A percentile compares a stretch with the other conserved stretches of the same genome.
These are phyloP conservation scores for Perizoma flavofasciatum DNA, from an alignment of 2,888 invertebrate genomes.

Conservation along the genomic window DNA sequence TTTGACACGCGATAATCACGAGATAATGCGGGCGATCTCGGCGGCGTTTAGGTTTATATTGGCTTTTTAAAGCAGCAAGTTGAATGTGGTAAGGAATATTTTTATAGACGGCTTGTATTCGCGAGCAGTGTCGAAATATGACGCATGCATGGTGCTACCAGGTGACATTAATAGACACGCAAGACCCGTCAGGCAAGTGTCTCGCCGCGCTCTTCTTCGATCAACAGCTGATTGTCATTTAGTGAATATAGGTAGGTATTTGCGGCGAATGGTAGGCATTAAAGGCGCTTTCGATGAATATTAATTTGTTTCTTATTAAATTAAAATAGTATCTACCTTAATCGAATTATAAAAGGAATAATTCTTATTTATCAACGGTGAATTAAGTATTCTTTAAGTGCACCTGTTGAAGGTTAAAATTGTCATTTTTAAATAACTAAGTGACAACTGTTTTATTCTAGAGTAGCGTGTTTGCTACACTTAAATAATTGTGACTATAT, in stretches of 20 bases:
- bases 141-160: constrained; percentile 50
- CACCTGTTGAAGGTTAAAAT: too few species aligned
- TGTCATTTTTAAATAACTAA: too few species aligned
- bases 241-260: constrained; percentile 28
- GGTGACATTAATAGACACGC: constrained; percentile 40
- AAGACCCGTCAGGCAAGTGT: constrained; percentile 26
- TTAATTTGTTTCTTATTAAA: constrained; percentile 23
- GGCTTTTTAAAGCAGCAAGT: constrained; percentile 75
- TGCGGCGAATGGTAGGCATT: constrained; percentile 17
- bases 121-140: constrained; percentile 57
- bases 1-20: constrained; percentile 85
- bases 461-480: too few species aligned
- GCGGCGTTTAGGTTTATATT: constrained; percentile 82
- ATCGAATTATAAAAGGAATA: constrained; percentile 5
- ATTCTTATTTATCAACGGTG: neutral
- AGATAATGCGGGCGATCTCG: constrained; percentile 83
- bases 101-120: constrained; percentile 62
- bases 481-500: too few species aligned
- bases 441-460: too few species aligned
- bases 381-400: constrained; percentile 2
- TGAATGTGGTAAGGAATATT: constrained; percentile 66
- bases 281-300: constrained; percentile 21
- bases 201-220: constrained; percentile 25
- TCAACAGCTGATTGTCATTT: constrained; percentile 45
- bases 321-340: constrained; percentile 4